phyloP scores from a whole-genome alignment of 2,113 vertebrate genomes.

The Hoplias malabaricus region DNA sequence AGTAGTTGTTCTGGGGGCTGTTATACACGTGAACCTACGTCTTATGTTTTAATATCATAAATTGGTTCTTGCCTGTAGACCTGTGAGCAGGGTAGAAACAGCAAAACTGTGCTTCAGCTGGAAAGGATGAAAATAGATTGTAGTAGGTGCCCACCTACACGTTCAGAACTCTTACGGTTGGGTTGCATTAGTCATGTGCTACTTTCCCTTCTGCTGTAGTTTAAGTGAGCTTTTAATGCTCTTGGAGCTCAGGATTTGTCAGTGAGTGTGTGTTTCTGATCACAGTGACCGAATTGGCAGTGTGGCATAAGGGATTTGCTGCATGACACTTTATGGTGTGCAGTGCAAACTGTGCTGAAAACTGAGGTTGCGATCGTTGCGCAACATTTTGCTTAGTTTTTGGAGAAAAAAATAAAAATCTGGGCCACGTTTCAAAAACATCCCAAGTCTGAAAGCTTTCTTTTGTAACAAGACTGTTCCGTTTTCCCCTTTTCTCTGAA shows the following conservation, averaged over 20 bases:
- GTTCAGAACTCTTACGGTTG: background rate
- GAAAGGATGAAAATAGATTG: background rate
- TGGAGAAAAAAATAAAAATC: too few species aligned
- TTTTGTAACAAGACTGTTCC: background rate
- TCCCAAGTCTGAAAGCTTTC: too few species aligned
- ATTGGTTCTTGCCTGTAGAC: background rate
- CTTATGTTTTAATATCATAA: background rate
- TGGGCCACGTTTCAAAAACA: too few species aligned
- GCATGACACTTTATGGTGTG: too few species aligned
- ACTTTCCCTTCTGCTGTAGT: too few species aligned
- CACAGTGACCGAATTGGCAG: too few species aligned
- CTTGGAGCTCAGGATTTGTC: conserved; percentile 29
- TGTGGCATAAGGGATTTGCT: too few species aligned
- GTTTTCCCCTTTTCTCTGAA: background rate
- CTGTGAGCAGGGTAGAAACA: background rate
- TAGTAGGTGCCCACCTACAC: conserved; percentile 14
- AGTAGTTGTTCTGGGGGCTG: background rate
- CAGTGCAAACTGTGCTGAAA: too few species aligned
- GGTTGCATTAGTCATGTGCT: background rate
- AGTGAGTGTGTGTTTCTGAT: conserved; percentile 47
- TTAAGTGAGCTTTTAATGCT: conserved; percentile 2
- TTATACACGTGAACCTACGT: background rate
- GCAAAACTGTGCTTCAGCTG: background rate
- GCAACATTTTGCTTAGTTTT: too few species aligned
- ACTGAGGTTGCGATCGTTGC: too few species aligned